Conservation (phyloP, 2,888 invertebrate species). For the Nemurella pictetii region DNA sequence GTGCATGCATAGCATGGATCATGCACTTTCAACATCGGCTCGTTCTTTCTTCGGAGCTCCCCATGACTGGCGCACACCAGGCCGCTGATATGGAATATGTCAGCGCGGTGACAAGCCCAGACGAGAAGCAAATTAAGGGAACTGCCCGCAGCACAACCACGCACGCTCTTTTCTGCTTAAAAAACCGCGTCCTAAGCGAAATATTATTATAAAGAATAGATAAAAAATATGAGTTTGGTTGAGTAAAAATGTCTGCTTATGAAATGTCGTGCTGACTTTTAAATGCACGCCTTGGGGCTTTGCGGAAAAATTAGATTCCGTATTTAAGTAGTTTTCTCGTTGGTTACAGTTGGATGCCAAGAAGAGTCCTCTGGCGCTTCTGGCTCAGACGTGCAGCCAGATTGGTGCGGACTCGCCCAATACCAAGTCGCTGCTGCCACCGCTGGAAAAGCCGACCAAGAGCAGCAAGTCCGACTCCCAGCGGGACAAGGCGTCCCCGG, state of each 20-base stretch:
- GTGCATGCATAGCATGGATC: background rate
- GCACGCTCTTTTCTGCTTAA: conserved; percentile 24
- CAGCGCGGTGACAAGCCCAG: conserved; percentile 37
- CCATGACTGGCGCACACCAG: conserved; percentile 7
- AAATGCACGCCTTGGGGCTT: conserved; percentile 11
- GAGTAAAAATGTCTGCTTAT: conserved; percentile 15
- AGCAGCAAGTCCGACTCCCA: conserved; percentile 32
- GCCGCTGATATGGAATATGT: conserved; percentile 32
- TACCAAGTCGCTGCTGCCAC: conserved; percentile 73
- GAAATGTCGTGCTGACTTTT: conserved; percentile 28
- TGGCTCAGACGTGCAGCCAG: conserved; percentile 97
- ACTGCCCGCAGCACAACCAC: conserved; percentile 37
- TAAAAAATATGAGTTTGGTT: background rate
- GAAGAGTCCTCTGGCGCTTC: conserved; percentile 92
- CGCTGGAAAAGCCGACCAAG: conserved; percentile 65
- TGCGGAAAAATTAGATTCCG: conserved; percentile 21
- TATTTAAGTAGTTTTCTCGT: conserved; percentile 47
- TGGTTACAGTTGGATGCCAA: conserved; percentile 93
- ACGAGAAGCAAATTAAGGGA: conserved; percentile 41
- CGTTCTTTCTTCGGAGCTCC: background rate
- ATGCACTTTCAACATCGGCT: background rate
- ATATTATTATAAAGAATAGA: conserved; percentile 21
- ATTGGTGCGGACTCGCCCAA: conserved; percentile 86
- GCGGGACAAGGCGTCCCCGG: conserved; percentile 64
- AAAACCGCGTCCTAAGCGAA: conserved; percentile 22